These are phyloP conservation scores for Gambusia yucatana DNA, from an alignment of 2,797 vertebrate species.

Conservation along the genomic window DNA sequence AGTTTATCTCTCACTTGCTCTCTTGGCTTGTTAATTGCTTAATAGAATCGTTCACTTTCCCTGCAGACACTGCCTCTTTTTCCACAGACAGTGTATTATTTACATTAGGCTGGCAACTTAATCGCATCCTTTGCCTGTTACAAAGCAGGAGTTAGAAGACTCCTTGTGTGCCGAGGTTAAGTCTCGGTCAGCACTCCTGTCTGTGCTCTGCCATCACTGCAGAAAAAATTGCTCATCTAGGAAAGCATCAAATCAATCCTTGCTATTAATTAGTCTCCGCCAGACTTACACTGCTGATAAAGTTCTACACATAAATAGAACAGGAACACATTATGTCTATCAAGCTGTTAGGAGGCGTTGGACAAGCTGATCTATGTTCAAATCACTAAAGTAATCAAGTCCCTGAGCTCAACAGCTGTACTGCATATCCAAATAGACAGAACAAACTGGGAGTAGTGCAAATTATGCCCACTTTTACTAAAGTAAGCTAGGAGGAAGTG, in stretches of 20 bases:
- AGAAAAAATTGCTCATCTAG: conserved; percentile 57
- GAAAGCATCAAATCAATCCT: conserved; percentile 71
- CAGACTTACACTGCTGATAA: conserved; percentile 51
- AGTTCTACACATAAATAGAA: conserved; percentile 46
- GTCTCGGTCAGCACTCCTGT: conserved; percentile 62
- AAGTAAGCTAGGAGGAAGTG: conserved; percentile 22
- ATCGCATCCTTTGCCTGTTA: conserved; percentile 16
- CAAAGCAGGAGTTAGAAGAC: conserved; percentile 14
- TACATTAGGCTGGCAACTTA: background rate
- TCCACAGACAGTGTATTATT: conserved; percentile 22
- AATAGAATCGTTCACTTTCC: background rate
- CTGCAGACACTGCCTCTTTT: conserved; percentile 8
- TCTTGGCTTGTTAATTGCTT: conserved; percentile 16
- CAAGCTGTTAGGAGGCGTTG: conserved; percentile 1
- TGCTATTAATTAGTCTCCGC: conserved; percentile 70
- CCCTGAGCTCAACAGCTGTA: conserved; percentile 2
- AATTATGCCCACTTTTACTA: conserved; percentile 11
- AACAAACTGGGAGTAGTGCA: background rate
- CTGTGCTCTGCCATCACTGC: conserved; percentile 30
- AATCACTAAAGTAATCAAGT: conserved; percentile 1
- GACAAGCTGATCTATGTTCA: conserved; percentile 2
- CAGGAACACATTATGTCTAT: conserved; percentile 18
- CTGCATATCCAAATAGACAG: background rate
- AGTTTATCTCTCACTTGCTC: conserved; percentile 27
- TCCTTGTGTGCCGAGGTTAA: conserved; percentile 24